Evolutionary conservation across 1,140 invertebrate species (phyloP).

Genomic region (Holotrichia oblita): DNA sequence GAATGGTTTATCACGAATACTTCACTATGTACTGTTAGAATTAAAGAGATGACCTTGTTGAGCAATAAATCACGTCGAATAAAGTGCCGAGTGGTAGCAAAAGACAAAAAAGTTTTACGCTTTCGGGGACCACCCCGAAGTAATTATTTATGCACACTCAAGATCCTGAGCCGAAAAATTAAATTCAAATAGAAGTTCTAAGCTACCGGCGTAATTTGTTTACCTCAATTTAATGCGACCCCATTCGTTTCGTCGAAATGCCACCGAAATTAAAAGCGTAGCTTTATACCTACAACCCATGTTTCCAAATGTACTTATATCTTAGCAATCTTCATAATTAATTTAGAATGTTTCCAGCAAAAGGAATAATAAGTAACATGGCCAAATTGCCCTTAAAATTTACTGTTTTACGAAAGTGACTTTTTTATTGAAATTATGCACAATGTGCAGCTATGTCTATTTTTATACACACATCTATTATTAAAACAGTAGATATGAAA

Average conservation of each 20-base stretch:
- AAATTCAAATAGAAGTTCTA: slow-evolving; percentile 26
- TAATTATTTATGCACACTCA: slow-evolving; percentile 33
- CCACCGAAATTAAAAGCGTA: slow-evolving; percentile 13
- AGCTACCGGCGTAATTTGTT: slow-evolving; percentile 5
- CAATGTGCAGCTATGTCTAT: too few relatives aligned
- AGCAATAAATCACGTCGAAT: slow-evolving; percentile 11
- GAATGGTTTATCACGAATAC: not conserved
- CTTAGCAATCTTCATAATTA: not conserved
- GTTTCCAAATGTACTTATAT: not conserved
- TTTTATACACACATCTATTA: too few relatives aligned
- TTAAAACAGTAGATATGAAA: too few relatives aligned
- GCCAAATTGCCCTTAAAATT: too few relatives aligned
- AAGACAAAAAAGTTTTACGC: slow-evolving; percentile 19
- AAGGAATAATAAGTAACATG: not conserved
- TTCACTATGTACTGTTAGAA: not conserved
- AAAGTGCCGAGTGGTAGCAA: slow-evolving; percentile 9
- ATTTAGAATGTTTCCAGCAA: not conserved
- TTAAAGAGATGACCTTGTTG: slow-evolving; percentile 8
- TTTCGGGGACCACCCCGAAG: slow-evolving; percentile 24
- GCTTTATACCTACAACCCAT: not conserved
- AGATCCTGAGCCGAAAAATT: slow-evolving; percentile 12
- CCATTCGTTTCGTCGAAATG: not conserved
- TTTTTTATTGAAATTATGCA: too few relatives aligned
- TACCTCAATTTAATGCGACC: slow-evolving; percentile 30
- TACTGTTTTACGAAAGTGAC: too few relatives aligned